Conservation (phyloP, 2,888 invertebrate species). For the Orchesellides sinensis region DNA sequence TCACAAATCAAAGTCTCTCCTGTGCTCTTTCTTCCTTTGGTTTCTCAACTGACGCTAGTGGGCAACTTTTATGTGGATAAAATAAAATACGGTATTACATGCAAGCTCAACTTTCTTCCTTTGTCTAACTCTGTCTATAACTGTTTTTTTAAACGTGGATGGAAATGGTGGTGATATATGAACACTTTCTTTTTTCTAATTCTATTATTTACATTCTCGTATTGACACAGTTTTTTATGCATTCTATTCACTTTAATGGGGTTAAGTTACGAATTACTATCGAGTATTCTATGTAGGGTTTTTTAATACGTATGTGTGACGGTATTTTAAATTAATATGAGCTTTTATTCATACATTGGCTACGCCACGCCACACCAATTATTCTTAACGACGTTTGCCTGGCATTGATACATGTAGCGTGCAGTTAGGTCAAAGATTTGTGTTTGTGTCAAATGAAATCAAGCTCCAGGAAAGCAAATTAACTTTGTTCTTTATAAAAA, state of each 20-base stretch:
- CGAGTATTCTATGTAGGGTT: no score
- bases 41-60: neutral
- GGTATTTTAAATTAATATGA: no score
- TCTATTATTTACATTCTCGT: slow-evolving; percentile 1
- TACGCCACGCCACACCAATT: neutral
- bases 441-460: slow-evolving; percentile 10
- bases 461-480: slow-evolving; percentile 13
- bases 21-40: neutral
- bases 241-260: neutral
- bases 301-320: no score
- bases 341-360: no score
- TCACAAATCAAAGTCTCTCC: slow-evolving; percentile 56
- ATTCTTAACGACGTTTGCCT: neutral
- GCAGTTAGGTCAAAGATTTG: neutral
- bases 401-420: slow-evolving; percentile 14
- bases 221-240: neutral
- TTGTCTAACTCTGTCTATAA: neutral
- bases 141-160: neutral
- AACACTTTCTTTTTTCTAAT: neutral
- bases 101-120: neutral
- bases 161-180: neutral
- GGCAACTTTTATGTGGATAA: no score
- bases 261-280: no score
- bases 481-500: no score
- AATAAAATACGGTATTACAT: neutral